Conservation (phyloP, 2,797 vertebrate species). For the Myotis vivesi region DNA sequence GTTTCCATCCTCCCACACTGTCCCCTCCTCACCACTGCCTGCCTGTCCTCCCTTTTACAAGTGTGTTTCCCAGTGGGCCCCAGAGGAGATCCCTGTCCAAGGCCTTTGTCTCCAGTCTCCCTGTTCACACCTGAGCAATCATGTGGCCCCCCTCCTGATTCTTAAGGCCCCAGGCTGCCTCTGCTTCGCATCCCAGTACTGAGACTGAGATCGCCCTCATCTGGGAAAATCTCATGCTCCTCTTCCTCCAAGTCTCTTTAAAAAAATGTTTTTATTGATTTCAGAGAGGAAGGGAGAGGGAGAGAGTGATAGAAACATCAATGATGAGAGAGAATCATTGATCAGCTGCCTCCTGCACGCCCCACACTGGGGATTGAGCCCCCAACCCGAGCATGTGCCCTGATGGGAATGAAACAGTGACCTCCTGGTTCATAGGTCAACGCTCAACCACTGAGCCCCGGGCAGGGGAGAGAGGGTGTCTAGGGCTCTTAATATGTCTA, state of each 20-base stretch:
- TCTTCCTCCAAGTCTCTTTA: neutral
- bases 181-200: neutral
- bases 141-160: neutral
- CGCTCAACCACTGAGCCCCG: too few species aligned
- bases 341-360: too few species aligned
- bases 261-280: too few species aligned
- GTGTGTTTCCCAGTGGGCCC: neutral
- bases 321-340: too few species aligned
- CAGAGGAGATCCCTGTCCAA: neutral
- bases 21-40: neutral
- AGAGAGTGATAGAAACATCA: too few species aligned
- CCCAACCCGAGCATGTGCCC: too few species aligned
- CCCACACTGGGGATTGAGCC: too few species aligned
- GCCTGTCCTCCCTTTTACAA: neutral
- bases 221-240: neutral
- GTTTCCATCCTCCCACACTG: neutral
- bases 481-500: neutral
- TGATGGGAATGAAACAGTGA: too few species aligned
- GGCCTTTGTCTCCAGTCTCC: neutral
- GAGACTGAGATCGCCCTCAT: neutral
- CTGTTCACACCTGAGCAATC: too few species aligned
- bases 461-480: too few species aligned
- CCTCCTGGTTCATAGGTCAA: too few species aligned
- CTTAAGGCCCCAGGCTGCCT: neutral
- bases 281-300: too few species aligned